These are phyloP conservation scores for Diadumene lineata DNA, from an alignment of 92 coral and sea anemone genomes.

Conservation along the genomic window DNA sequence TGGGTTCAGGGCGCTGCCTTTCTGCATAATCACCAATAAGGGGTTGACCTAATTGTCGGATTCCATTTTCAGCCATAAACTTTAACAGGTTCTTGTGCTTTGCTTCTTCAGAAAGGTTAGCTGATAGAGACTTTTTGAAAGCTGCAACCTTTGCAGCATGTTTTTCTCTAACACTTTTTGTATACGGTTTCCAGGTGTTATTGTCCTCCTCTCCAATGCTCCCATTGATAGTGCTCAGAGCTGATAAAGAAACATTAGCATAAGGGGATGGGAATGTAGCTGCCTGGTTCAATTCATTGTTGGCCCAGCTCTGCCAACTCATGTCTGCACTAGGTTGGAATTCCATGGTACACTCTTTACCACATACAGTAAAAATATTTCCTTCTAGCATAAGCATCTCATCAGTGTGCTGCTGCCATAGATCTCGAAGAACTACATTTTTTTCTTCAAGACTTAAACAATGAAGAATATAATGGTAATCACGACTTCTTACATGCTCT, in stretches of 20 bases:
- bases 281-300: constrained; percentile 56
- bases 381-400: constrained; percentile 53
- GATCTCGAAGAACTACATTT: constrained; percentile 32
- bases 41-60: too few species aligned
- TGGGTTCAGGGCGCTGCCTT: too few species aligned
- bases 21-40: too few species aligned
- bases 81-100: too few species aligned
- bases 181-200: constrained; percentile 9
- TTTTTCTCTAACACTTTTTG: background rate
- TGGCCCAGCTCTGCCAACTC: constrained; percentile 71
- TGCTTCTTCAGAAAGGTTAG: too few species aligned
- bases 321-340: constrained; percentile 70
- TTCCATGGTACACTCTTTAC: constrained; percentile 24
- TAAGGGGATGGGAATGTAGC: constrained; percentile 69
- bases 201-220: constrained; percentile 7
- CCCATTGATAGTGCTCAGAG: constrained; percentile 30
- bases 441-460: constrained; percentile 50
- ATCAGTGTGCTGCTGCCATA: constrained; percentile 58
- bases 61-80: too few species aligned
- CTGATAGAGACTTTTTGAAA: too few species aligned
- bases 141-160: background rate
- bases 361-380: constrained; percentile 39
- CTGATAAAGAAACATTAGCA: constrained; percentile 50
- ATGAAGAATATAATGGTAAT: constrained; percentile 44
- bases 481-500: constrained; percentile 51